Percentiles rank a stretch among this genome's conserved stretches.
phyloP scores from a whole-genome alignment of 2,888 invertebrate species.

The Buathra laborator region DNA sequence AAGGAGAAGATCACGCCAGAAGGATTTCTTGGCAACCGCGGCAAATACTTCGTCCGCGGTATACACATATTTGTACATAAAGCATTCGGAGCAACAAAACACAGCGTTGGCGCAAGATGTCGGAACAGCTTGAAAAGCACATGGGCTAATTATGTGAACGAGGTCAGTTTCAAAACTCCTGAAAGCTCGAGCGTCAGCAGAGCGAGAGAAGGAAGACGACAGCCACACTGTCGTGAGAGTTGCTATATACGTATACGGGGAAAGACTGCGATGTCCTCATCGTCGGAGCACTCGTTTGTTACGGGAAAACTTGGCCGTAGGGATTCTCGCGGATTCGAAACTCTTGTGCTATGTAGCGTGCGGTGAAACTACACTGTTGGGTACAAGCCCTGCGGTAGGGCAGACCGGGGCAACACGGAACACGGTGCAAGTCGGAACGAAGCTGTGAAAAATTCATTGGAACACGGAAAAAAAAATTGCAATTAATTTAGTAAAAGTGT shows the following conservation, averaged over 20 bases:
- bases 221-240: not conserved
- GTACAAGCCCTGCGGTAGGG: not conserved
- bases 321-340: slow-evolving; percentile 14
- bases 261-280: not conserved
- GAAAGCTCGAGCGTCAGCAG: slow-evolving; percentile 9
- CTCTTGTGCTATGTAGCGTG: slow-evolving; percentile 6
- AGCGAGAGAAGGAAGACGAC: not conserved
- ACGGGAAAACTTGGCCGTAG: slow-evolving; percentile 33
- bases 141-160: slow-evolving; percentile 47
- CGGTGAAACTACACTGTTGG: slow-evolving; percentile 24
- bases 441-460: too few species aligned
- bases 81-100: not conserved
- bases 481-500: too few species aligned
- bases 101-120: slow-evolving; percentile 6
- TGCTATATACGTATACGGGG: not conserved
- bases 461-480: too few species aligned
- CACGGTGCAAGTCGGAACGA: too few species aligned
- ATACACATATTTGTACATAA: slow-evolving; percentile 16
- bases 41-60: not conserved
- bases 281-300: slow-evolving; percentile 25
- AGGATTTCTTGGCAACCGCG: slow-evolving; percentile 44
- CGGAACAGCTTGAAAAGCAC: slow-evolving; percentile 17
- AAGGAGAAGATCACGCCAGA: not conserved
- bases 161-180: slow-evolving; percentile 47
- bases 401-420: too few species aligned